phyloP scores from a whole-genome alignment of 2,113 vertebrate species.

The Plectropomus leopardus region DNA sequence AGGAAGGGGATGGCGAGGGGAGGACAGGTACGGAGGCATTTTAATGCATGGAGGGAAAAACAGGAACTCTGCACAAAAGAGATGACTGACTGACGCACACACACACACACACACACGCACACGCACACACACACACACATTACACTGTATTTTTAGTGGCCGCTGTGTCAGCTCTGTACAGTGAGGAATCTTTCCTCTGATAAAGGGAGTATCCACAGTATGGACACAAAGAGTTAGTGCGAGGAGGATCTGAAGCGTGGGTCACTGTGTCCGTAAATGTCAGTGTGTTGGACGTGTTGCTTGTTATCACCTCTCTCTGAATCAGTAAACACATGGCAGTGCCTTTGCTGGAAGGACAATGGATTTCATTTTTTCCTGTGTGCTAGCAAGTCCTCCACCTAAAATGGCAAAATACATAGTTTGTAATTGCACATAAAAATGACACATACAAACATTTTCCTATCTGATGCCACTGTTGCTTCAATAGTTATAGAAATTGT shows the following conservation, averaged over 20 bases:
- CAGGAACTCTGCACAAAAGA: neutral
- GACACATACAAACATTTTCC: too few relatives aligned
- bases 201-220: neutral
- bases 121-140: neutral
- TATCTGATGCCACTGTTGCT: too few relatives aligned
- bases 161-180: neutral
- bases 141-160: neutral
- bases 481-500: too few relatives aligned
- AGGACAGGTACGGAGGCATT: slow-evolving; percentile 3
- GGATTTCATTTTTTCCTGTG: too few relatives aligned
- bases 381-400: too few relatives aligned
- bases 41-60: slow-evolving; percentile 5
- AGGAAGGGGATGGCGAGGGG: neutral
- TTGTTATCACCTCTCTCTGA: neutral
- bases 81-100: too few relatives aligned
- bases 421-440: too few relatives aligned
- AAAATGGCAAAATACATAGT: too few relatives aligned
- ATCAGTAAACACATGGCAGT: too few relatives aligned
- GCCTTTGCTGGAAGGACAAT: too few relatives aligned
- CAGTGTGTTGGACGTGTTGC: neutral
- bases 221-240: neutral
- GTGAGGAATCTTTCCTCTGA: neutral
- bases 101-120: too few relatives aligned
- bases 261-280: neutral
- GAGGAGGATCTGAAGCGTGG: neutral